Evolutionary conservation across 2,797 vertebrate genomes (phyloP).

Genomic region (Leucoraja ocellata): DNA sequence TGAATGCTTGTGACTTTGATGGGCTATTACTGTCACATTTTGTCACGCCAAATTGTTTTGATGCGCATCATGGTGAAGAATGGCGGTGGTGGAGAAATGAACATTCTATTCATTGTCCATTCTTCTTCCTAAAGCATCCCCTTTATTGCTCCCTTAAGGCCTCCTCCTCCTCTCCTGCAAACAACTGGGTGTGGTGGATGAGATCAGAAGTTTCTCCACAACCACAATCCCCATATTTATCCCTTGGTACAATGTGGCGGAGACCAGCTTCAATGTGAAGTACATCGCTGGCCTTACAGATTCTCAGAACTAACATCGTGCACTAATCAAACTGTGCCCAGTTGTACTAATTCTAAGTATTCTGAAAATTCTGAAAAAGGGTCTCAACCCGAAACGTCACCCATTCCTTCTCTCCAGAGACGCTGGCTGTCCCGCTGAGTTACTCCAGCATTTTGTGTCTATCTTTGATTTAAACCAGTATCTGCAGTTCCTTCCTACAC

Average conservation of each 20-base stretch:
- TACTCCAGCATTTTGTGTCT: too few species aligned
- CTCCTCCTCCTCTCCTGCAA: background rate
- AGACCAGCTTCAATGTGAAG: background rate
- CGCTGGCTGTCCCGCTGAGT: too few species aligned
- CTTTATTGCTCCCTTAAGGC: slow-evolving; percentile 25
- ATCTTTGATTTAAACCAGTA: too few species aligned
- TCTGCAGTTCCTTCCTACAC: too few species aligned
- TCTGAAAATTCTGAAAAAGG: too few species aligned
- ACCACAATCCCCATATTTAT: background rate
- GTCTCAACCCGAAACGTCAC: too few species aligned
- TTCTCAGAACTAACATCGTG: background rate
- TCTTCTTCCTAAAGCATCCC: slow-evolving; percentile 16
- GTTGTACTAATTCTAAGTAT: background rate
- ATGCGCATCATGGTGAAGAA: slow-evolving; percentile 30
- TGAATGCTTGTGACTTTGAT: slow-evolving; percentile 69
- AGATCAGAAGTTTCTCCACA: slow-evolving; percentile 6
- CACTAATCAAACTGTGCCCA: background rate
- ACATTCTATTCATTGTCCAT: slow-evolving; percentile 25
- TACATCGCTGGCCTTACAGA: background rate
- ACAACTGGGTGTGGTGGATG: slow-evolving; percentile 3
- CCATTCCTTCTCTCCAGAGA: too few species aligned
- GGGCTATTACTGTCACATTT: slow-evolving; percentile 75
- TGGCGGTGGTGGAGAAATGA: slow-evolving; percentile 12
- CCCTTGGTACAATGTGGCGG: too few species aligned
- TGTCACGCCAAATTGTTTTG: slow-evolving; percentile 38